Evolutionary conservation across 2,113 vertebrate genomes (phyloP), one percentile per base, ranked within the genome.

Genomic region (Bos javanicus): DNA sequence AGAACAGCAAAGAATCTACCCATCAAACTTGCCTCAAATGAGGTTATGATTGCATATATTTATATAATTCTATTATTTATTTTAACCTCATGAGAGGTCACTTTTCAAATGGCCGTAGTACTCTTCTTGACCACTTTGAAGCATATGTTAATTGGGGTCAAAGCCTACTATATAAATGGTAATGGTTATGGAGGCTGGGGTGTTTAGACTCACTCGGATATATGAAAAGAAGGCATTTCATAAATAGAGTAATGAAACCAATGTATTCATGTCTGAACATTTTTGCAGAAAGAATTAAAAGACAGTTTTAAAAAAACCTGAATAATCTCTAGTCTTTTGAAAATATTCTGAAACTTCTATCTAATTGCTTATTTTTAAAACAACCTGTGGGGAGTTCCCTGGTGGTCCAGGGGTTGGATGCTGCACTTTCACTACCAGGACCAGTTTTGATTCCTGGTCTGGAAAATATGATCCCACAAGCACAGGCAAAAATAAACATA

Each of bases 231-330:
- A 39, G 83, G 80, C 52, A 54, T 48, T 71, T 78, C 25, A 2
- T 74, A 90, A 93, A 43, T 46, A 43, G 46, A 67, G 30, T 93
- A 11, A 82, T 62, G 33, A 54, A 91, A 87, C 30, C 60, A 87
- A 33, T 46, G 52, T 74, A 46, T 19, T 54, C 39, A 25, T 64
- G 39, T 48, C 30, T 94, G 91, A 94, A 91, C 48, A 87, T 17
- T 82, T 81, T 91, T 87, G 60, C 56, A 39, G 59, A 95, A 93
- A 71, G 50, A 90, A 82, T 59, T 87, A 87, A 93, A 95, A 89
- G 15, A 64, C 7, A 30, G 1, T 81, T 50, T 11, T 0, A 30
- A 56, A 50, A 39, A 56, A 89, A 74, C 82, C 71, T 90, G 39
- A 90, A 46, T 76, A 36, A 80, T 36, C 36, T 57, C 25, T 74